Evolutionary conservation across 2,797 vertebrate species (phyloP), one percentile per base, ranked within the genome.

Genomic region (Characodon lateralis): DNA sequence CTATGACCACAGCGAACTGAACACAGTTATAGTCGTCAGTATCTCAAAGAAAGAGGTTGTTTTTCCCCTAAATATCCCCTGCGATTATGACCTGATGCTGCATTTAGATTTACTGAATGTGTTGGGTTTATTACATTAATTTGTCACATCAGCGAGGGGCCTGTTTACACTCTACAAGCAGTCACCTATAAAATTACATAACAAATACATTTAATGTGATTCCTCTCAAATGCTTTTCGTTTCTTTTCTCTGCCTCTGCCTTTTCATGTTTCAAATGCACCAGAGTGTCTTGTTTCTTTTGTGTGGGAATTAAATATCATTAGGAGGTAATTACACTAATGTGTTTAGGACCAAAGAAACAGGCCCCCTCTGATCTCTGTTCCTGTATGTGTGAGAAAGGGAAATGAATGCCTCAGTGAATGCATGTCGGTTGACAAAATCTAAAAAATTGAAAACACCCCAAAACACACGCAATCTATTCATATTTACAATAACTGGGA

Each of bases 231-330:
- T 76, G 71, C 81, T 76, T 83, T 84, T 12, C 22, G 39, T 5
- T 50, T 50, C 83, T 82, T 85, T 90, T 82, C 68, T 80, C 65
- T 79, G 73, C 48, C 31, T 58, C 24, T 83, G 81, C 81, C 71
- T 87, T 76, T 86, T 88, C 77, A 82, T 84, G 85, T 89, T 78
- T 72, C 63, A 78, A 89, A 88, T 84, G 83, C 84, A 82, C 83
- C 80, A 73, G 72, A 76, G 88, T 76, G 82, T 79, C 86, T 80
- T 78, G 80, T 88, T 85, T 82, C 87, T 72, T 89, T 87, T 93
- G 89, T 89, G 83, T 71, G 83, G 85, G 87, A 86, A 90, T 92
- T 92, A 91, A 87, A 91, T 88, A 89, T 87, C 87, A 91, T 92
- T 90, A 90, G 73, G 85, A 84, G 77, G 78, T 82, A 91, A 93